Percentiles rank a stretch among this genome's conserved stretches.
These are phyloP conservation scores for Platyscapa corneri DNA, from an alignment of 1,140 invertebrate genomes.

Conservation along the genomic window DNA sequence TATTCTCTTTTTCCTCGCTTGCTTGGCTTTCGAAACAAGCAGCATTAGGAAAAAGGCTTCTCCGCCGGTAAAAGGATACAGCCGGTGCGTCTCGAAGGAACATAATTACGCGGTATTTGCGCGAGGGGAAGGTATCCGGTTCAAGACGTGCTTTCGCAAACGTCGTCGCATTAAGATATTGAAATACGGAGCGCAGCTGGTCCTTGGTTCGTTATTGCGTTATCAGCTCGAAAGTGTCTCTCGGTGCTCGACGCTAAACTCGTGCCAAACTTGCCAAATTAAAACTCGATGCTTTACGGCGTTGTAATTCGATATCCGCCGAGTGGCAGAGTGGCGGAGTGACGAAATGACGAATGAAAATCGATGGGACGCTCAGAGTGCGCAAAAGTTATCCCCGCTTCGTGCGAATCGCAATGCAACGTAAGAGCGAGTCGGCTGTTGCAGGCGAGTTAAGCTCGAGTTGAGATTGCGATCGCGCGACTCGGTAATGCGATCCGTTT, in stretches of 20 bases:
- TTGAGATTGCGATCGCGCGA: too few relatives aligned
- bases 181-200: slow-evolving; percentile 9
- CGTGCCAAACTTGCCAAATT: background rate
- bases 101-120: slow-evolving; percentile 28
- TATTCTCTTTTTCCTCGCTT: slow-evolving; percentile 23
- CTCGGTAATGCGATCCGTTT: too few relatives aligned
- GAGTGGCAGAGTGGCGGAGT: too few relatives aligned
- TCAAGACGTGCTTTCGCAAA: slow-evolving; percentile 26
- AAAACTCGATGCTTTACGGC: background rate
- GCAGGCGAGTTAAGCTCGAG: too few relatives aligned
- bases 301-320: background rate
- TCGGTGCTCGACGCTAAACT: background rate
- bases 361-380: too few relatives aligned
- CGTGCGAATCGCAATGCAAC: too few relatives aligned
- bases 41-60: slow-evolving; percentile 14
- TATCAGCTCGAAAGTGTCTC: background rate
- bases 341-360: too few relatives aligned
- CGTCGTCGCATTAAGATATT: slow-evolving; percentile 36
- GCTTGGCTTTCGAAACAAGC: slow-evolving; percentile 33
- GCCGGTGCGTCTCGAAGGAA: slow-evolving; percentile 15
- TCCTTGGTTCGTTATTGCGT: background rate
- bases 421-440: too few relatives aligned
- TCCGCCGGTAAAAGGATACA: slow-evolving; percentile 38
- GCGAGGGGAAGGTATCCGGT: slow-evolving; percentile 4
- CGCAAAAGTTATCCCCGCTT: too few relatives aligned